Evolutionary conservation across 2,113 vertebrate species (phyloP).

Genomic region (Elephantulus edwardii): DNA sequence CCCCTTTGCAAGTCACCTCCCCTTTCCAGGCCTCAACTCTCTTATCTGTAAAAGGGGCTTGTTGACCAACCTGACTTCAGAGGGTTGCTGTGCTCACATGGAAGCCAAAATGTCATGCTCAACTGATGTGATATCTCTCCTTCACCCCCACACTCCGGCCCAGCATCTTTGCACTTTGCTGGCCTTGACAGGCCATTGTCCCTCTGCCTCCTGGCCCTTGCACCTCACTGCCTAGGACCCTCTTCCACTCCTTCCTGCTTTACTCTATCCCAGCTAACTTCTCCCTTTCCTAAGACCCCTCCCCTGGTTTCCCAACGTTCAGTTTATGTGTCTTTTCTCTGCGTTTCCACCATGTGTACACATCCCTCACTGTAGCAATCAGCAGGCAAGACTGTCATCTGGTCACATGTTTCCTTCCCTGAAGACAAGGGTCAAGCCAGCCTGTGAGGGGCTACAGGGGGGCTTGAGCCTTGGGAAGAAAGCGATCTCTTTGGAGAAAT

Average conservation of each 20-base stretch:
- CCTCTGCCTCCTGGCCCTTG: background rate
- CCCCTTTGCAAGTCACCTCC: background rate
- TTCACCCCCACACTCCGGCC: background rate
- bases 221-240: background rate
- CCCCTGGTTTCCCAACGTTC: accelerated
- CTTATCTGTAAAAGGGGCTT: background rate
- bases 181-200: background rate
- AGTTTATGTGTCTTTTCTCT: too few relatives aligned
- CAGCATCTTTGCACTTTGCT: background rate
- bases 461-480: background rate
- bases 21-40: background rate
- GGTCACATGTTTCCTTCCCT: background rate
- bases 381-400: background rate
- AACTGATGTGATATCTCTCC: background rate
- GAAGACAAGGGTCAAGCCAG: background rate
- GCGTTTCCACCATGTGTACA: background rate
- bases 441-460: background rate
- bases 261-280: background rate
- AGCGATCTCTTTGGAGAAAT: background rate
- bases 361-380: accelerated
- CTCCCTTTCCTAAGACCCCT: background rate
- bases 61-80: accelerated
- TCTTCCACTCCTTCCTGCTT: background rate
- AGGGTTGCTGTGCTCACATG: background rate
- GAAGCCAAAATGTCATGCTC: background rate